Evolutionary conservation across 2,113 vertebrate species (phyloP).

Genomic region (Rhea americana): DNA sequence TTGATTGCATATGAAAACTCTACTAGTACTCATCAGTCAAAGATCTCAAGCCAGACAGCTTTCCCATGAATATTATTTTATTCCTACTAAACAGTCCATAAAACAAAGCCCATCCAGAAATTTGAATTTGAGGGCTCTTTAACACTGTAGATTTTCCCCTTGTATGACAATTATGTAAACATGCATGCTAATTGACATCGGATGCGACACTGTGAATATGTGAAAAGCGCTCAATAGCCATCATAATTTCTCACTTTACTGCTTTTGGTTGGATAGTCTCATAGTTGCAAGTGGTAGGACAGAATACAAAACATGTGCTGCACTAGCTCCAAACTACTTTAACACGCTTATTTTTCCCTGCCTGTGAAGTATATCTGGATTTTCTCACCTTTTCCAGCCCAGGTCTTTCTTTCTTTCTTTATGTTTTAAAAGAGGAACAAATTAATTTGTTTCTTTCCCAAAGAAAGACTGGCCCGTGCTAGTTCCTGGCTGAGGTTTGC

Average conservation of each 20-base stretch:
- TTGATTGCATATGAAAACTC: background rate
- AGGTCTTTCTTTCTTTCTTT: constrained; percentile 24
- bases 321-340: background rate
- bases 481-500: constrained; percentile 32
- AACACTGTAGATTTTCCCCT: constrained; percentile 66
- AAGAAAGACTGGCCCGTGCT: background rate
- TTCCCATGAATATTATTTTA: constrained; percentile 23
- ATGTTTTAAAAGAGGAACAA: constrained; percentile 26
- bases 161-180: constrained; percentile 70
- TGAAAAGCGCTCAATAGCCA: constrained; percentile 47
- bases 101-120: constrained; percentile 60
- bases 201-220: background rate
- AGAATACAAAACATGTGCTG: fast-evolving
- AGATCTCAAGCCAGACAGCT: background rate
- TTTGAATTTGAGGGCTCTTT: constrained; percentile 60
- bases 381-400: constrained; percentile 22
- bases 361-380: background rate
- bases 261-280: background rate
- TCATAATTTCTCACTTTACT: constrained; percentile 64
- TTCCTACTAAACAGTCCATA: constrained; percentile 40
- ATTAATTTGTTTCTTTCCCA: constrained; percentile 15
- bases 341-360: background rate
- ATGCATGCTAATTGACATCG: constrained; percentile 52
- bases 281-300: background rate
- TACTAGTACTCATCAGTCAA: background rate